These are phyloP conservation scores for Pimephales promelas DNA, from an alignment of 2,113 vertebrate genomes.

Conservation along the genomic window DNA sequence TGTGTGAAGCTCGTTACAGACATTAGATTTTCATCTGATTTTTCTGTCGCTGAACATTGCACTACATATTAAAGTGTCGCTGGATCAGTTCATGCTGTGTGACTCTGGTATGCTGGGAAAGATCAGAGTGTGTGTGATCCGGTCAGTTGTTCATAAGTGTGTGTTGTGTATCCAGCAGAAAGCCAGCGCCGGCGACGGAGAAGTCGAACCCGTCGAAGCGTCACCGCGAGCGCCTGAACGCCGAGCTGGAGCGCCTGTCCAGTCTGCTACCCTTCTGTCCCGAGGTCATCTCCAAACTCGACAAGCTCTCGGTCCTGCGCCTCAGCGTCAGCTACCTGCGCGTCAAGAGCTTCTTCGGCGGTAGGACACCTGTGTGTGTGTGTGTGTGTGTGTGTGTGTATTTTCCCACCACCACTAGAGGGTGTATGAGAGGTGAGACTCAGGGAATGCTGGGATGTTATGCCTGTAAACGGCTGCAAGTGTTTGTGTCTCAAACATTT, in stretches of 20 bases:
- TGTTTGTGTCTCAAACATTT: not conserved
- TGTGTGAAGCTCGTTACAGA: too few relatives aligned
- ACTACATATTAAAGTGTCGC: not conserved
- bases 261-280: conserved; percentile 91
- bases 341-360: conserved; percentile 97
- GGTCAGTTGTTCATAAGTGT: not conserved
- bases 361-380: conserved; percentile 60
- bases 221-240: conserved; percentile 93
- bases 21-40: too few relatives aligned
- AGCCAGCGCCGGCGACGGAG: conserved; percentile 80
- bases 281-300: conserved; percentile 92
- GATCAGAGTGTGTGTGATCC: not conserved
- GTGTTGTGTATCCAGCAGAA: conserved; percentile 74
- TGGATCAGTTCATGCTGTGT: not conserved
- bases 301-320: conserved; percentile 94
- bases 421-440: not conserved
- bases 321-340: conserved; percentile 95
- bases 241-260: conserved; percentile 93
- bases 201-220: conserved; percentile 96
- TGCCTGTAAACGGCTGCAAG: not conserved
- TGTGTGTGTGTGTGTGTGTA: too few relatives aligned
- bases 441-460: conserved; percentile 1
- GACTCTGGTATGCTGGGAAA: too few relatives aligned
- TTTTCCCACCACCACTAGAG: not conserved
- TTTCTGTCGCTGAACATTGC: not conserved